These are phyloP conservation scores for Cephalopholis sonnerati DNA, from an alignment of 2,113 vertebrate species.

Conservation along the genomic window DNA sequence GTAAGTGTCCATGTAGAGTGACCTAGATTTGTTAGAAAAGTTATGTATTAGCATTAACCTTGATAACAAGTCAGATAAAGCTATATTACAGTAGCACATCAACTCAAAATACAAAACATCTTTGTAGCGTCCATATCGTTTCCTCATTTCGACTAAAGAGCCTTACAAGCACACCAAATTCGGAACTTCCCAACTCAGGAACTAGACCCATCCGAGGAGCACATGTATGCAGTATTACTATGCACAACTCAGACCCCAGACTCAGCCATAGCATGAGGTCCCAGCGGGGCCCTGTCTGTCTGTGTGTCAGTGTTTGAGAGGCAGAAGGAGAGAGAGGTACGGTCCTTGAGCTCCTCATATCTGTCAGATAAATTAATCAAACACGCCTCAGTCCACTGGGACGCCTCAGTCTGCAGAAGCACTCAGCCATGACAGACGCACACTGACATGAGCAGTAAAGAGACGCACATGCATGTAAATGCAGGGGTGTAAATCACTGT, in stretches of 20 bases:
- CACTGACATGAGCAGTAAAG: constrained; percentile 32
- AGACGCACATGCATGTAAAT: constrained; percentile 14
- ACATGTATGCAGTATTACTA: not conserved
- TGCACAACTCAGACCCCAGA: constrained; percentile 46
- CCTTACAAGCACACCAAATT: too few relatives aligned
- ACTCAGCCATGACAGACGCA: constrained; percentile 58
- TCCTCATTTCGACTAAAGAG: too few relatives aligned
- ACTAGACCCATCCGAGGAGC: too few relatives aligned
- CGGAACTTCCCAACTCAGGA: too few relatives aligned
- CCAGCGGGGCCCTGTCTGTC: constrained; percentile 38
- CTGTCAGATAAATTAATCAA: constrained; percentile 78
- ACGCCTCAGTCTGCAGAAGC: constrained; percentile 47
- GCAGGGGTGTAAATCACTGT: too few relatives aligned
- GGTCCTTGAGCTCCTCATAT: constrained; percentile 49
- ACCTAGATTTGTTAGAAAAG: too few relatives aligned
- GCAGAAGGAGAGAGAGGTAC: constrained; percentile 25
- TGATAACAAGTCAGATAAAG: too few relatives aligned
- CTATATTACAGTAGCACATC: too few relatives aligned
- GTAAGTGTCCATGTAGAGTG: too few relatives aligned
- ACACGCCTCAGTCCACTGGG: constrained; percentile 42
- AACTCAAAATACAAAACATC: too few relatives aligned
- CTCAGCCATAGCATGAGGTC: constrained; percentile 46
- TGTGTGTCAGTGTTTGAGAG: constrained; percentile 39
- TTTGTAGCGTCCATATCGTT: too few relatives aligned
- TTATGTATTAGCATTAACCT: too few relatives aligned